phyloP scores from a whole-genome alignment of 2,113 vertebrate species.

The Mirza zaza region DNA sequence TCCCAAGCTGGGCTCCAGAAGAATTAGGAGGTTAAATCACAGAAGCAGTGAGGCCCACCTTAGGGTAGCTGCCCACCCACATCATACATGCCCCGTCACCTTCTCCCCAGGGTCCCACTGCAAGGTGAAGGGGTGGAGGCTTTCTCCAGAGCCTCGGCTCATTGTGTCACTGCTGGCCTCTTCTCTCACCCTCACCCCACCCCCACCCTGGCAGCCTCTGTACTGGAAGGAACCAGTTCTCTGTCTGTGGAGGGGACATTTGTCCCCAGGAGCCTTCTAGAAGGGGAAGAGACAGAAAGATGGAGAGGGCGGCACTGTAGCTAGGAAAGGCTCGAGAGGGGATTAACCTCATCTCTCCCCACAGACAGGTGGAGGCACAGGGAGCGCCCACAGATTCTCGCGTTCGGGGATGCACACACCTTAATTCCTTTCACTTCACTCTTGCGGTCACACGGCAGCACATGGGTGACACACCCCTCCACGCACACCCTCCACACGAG shows the following conservation, averaged over 20 bases:
- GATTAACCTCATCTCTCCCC: neutral
- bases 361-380: neutral
- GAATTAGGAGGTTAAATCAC: neutral
- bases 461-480: neutral
- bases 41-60: neutral
- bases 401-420: neutral
- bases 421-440: neutral
- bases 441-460: neutral
- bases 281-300: conserved; percentile 39
- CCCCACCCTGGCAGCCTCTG: conserved; percentile 25
- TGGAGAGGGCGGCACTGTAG: conserved; percentile 13
- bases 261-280: conserved; percentile 23
- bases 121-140: neutral
- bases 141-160: neutral
- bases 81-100: neutral
- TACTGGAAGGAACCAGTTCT: conserved; percentile 59
- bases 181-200: conserved; percentile 1
- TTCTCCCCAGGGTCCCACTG: neutral
- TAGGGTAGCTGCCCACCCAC: neutral
- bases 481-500: neutral
- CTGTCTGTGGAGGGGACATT: conserved; percentile 43
- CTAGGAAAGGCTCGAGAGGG: neutral
- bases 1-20: neutral
- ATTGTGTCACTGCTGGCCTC: conserved; percentile 30
- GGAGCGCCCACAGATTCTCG: neutral